Evolutionary conservation across 2,888 invertebrate species (phyloP).

Genomic region (Euproctis similis): DNA sequence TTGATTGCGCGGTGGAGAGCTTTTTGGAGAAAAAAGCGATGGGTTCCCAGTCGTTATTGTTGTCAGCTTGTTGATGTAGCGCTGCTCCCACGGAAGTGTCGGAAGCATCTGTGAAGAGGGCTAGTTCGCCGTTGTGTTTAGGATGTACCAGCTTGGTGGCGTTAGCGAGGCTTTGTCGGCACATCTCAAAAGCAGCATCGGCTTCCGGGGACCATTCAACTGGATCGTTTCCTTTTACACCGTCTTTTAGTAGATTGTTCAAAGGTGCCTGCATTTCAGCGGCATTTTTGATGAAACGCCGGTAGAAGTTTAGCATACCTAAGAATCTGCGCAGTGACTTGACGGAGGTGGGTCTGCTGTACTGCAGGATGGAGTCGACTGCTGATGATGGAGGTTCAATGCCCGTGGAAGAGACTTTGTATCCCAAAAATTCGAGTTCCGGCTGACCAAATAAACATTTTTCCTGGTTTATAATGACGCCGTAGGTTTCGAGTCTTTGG

Average conservation of each 20-base stretch:
- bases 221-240: background rate
- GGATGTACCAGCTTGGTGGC: background rate
- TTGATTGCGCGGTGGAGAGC: background rate
- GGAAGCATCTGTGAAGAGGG: constrained; percentile 1
- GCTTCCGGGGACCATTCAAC: background rate
- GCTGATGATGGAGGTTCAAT: background rate
- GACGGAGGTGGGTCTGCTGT: background rate
- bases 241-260: background rate
- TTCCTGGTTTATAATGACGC: background rate
- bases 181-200: background rate
- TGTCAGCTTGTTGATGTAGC: background rate
- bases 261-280: background rate
- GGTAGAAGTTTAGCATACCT: background rate
- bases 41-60: background rate
- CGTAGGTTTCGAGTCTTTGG: background rate
- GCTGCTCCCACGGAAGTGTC: background rate
- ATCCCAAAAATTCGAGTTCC: background rate
- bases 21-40: background rate
- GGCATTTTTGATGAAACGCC: background rate
- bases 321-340: background rate
- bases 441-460: background rate
- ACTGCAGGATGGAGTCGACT: background rate
- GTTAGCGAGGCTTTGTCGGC: background rate
- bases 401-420: background rate
- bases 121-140: background rate